phyloP scores from a whole-genome alignment of 2,113 vertebrate species.

The Solenodon paradoxus region DNA sequence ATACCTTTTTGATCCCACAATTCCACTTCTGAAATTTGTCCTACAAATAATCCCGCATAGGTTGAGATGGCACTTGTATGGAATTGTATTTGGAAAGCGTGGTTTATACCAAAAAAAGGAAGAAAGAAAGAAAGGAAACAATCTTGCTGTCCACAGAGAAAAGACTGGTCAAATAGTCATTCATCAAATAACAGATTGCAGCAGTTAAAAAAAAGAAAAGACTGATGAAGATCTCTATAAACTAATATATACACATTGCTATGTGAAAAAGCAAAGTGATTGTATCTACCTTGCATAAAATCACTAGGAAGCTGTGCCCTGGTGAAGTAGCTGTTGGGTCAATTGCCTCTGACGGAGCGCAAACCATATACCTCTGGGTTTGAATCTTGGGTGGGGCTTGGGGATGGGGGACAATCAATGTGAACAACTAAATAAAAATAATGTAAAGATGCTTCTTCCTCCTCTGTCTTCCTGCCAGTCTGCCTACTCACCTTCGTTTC shows the following conservation, averaged over 20 bases:
- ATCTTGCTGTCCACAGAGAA: background rate
- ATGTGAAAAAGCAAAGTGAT: background rate
- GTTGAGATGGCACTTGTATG: background rate
- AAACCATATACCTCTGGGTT: too few relatives aligned
- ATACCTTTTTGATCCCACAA: background rate
- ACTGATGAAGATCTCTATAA: background rate
- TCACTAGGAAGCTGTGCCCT: background rate
- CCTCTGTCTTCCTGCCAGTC: too few relatives aligned
- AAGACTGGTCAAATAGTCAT: background rate
- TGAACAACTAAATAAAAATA: too few relatives aligned
- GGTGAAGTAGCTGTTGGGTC: too few relatives aligned
- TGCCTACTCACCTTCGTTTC: too few relatives aligned
- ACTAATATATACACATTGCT: background rate
- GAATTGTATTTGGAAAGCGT: background rate
- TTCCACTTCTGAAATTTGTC: background rate
- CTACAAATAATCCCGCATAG: background rate
- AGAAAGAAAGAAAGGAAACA: background rate
- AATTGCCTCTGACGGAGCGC: too few relatives aligned
- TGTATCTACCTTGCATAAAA: background rate
- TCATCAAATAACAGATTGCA: background rate
- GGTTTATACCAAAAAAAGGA: background rate
- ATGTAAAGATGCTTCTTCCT: too few relatives aligned
- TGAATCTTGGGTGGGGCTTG: too few relatives aligned
- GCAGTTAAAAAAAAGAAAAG: background rate
- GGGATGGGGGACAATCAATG: too few relatives aligned